Base-by-base conservation (phyloP, 2,113 vertebrate genomes). In the Podilymbus podiceps region DNA sequence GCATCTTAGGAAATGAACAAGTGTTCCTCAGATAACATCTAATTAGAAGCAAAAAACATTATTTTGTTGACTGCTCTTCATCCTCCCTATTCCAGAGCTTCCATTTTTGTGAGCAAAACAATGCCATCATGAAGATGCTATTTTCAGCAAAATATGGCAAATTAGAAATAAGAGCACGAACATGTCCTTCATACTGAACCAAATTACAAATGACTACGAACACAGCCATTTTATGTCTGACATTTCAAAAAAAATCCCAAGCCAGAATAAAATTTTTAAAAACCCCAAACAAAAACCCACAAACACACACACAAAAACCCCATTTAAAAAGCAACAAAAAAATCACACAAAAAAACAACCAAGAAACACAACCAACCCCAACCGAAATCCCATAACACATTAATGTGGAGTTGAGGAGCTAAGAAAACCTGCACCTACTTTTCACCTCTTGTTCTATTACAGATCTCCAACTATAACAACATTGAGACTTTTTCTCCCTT, bases 141-240 rank as follows among this genome's bases (percentile, higher is more conserved):
- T 12, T 88, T 83, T 49, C 56, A 93, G 50, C 16, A 74, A 60
- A 94, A 55, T 40, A 55, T 62, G 9, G 44, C 15, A 86, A 49
- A 73, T 63, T 14, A 75, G 31, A 90, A 58, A 60, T 64, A 56
- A 78, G 47, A 95, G 62, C 55, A 76, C 15, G 52, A 87, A 90
- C 44, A 38, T 28, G 68, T 46, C 83, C 94, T 84, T 75, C 62
- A 90, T 42, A 88, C 27, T 92, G 40, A 96, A 87, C 60, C 66
- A 96, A 97, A 95, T 93, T 90, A 97, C 44, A 79, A 59, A 94
- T 55, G 42, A 63, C 69, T 91, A 95, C 82, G 92, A 87, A 96
- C 46, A 2, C 11, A 66, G 79, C 40, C 85, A 74, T 91, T 86
- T 95, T 96, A 84, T 50, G 66, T 66, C 62, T 91, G 79, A 27